phyloP scores from a whole-genome alignment of 2,113 vertebrate species.

The Eubucco bourcierii region DNA sequence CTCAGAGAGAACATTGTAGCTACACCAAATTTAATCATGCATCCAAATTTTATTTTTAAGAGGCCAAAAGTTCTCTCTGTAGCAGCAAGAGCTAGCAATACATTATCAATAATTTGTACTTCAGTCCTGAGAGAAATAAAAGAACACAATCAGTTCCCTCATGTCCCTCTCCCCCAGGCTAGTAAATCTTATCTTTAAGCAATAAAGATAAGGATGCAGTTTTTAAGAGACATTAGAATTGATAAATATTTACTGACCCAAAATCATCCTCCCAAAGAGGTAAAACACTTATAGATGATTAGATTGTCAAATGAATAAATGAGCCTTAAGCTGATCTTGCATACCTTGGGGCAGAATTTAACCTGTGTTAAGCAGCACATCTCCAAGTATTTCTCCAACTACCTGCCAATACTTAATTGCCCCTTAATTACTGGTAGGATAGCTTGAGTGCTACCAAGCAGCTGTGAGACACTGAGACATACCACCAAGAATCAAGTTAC shows the following conservation, averaged over 20 bases:
- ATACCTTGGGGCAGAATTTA: neutral
- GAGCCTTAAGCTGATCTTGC: neutral
- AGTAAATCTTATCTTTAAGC: neutral
- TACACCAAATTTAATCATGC: slow-evolving; percentile 11
- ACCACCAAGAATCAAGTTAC: neutral
- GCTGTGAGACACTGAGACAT: neutral
- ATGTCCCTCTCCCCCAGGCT: neutral
- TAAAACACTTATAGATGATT: neutral
- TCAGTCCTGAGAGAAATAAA: neutral
- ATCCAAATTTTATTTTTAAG: neutral
- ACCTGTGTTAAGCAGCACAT: neutral
- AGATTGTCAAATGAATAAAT: neutral
- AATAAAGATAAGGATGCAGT: neutral
- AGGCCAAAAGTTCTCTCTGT: neutral
- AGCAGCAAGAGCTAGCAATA: neutral
- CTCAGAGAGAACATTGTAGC: neutral
- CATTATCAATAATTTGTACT: neutral
- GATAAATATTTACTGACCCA: slow-evolving; percentile 37
- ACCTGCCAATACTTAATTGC: neutral
- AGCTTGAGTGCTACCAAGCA: neutral
- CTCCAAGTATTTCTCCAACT: neutral
- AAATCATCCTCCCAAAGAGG: neutral
- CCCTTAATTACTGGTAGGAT: neutral
- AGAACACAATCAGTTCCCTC: neutral
- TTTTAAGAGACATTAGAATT: neutral